Evolutionary conservation across 37 sponge, comb jelly and placozoan species (phyloP).

Genomic region (Corticium candelabrum): DNA sequence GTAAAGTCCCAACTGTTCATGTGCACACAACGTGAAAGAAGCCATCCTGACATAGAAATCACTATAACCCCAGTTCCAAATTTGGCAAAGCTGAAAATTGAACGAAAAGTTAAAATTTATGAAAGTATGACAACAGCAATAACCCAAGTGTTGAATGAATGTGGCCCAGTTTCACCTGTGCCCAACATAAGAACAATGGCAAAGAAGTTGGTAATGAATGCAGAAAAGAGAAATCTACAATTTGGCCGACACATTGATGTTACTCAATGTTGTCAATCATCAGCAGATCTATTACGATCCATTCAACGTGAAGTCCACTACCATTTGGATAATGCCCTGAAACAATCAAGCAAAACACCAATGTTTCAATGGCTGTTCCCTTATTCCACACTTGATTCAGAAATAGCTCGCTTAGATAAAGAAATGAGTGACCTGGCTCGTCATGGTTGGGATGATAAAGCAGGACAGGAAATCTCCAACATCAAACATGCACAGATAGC

Average conservation of each 20-base stretch:
- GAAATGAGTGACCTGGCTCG: not conserved
- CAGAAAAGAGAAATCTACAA: not conserved
- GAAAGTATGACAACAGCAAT: not conserved
- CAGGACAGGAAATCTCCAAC: not conserved
- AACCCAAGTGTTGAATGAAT: not conserved
- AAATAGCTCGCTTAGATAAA: not conserved
- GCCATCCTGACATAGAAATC: not conserved
- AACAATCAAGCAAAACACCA: not conserved
- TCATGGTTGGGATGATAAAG: no score
- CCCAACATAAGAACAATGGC: not conserved
- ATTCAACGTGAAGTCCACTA: no score
- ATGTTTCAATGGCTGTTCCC: not conserved
- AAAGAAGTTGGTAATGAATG: not conserved
- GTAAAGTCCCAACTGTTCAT: no score
- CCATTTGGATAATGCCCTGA: no score
- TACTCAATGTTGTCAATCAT: no score
- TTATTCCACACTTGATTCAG: not conserved
- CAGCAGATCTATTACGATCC: no score
- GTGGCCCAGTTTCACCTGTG: not conserved
- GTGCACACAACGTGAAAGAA: no score
- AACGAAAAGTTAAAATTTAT: not conserved
- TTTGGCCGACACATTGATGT: no score
- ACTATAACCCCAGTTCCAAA: not conserved
- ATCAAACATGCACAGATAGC: not conserved
- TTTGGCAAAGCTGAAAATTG: not conserved